A percentile compares a stretch with the other conserved stretches of the same genome.
phyloP scores from a whole-genome alignment of 2,113 vertebrate species.

The Elephantulus edwardii region DNA sequence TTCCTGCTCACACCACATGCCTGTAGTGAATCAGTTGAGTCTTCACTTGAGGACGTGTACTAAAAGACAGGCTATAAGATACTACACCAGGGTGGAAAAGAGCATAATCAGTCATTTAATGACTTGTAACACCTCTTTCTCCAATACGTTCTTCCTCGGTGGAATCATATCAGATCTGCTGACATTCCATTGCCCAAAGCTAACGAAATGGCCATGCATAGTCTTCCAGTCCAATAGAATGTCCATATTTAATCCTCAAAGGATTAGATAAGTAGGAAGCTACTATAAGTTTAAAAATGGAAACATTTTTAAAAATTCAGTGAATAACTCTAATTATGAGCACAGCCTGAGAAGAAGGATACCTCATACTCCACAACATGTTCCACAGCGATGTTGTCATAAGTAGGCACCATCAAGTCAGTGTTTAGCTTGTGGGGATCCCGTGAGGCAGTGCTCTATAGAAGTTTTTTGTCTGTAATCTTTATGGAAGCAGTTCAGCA shows the following conservation, averaged over 20 bases:
- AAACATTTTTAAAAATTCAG: constrained; percentile 17
- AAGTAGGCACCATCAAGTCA: not conserved
- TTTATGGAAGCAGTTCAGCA: not conserved
- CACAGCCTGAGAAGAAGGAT: not conserved
- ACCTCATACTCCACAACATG: not conserved
- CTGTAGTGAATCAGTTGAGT: not conserved
- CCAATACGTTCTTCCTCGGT: not conserved
- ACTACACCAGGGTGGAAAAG: not conserved
- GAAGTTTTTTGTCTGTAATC: not conserved
- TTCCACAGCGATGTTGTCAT: not conserved
- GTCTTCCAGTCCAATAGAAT: too few species aligned
- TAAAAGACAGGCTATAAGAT: not conserved
- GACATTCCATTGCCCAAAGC: not conserved
- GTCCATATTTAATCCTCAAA: not conserved
- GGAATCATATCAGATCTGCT: not conserved
- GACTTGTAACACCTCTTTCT: not conserved
- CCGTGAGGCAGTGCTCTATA: not conserved
- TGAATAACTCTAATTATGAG: not conserved
- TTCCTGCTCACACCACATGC: not conserved
- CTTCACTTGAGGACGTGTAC: not conserved
- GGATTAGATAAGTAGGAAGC: not conserved
- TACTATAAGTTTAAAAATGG: not conserved
- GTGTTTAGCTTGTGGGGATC: not conserved
- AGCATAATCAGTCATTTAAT: not conserved
- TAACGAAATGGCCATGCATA: not conserved